These are phyloP conservation scores for Dermatophagoides farinae DNA, from an alignment of 1,140 invertebrate species.

Conservation along the genomic window DNA sequence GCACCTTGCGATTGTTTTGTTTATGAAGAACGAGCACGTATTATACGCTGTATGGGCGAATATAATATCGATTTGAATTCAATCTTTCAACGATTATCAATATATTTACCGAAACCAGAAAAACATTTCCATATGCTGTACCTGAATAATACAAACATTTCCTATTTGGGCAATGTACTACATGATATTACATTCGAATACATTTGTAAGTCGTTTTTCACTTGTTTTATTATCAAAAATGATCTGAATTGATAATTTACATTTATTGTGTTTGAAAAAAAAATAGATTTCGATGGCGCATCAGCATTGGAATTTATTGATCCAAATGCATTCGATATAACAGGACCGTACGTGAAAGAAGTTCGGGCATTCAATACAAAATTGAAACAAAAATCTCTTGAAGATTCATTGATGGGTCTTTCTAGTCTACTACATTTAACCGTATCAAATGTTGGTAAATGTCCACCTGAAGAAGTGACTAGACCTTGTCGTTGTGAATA, in stretches of 20 bases:
- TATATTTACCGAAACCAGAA: not conserved
- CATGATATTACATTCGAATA: conserved; percentile 12
- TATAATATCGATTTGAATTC: conserved; percentile 4
- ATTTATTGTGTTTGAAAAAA: not conserved
- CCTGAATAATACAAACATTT: conserved; percentile 3
- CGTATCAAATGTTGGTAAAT: conserved; percentile 9
- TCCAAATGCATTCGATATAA: conserved; percentile 7
- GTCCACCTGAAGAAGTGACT: conserved; percentile 7
- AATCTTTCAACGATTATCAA: conserved; percentile 3
- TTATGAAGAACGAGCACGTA: not conserved
- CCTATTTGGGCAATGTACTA: conserved; percentile 8
- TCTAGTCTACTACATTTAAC: conserved; percentile 7
- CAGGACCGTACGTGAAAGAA: conserved; percentile 9
- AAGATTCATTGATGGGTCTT: conserved; percentile 7
- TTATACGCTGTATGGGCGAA: conserved; percentile 4
- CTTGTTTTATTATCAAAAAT: not conserved
- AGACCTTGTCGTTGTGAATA: conserved; percentile 4
- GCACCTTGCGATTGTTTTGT: conserved; percentile 7
- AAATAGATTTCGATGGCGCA: conserved; percentile 11
- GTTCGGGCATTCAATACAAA: conserved; percentile 10
- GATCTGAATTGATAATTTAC: not conserved
- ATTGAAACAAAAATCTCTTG: conserved; percentile 9
- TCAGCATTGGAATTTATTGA: not conserved
- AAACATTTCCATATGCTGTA: conserved; percentile 12
- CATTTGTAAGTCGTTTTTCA: conserved; percentile 1